phyloP scores from a whole-genome alignment of 2,113 vertebrate species.

The Haliaeetus leucogaster region DNA sequence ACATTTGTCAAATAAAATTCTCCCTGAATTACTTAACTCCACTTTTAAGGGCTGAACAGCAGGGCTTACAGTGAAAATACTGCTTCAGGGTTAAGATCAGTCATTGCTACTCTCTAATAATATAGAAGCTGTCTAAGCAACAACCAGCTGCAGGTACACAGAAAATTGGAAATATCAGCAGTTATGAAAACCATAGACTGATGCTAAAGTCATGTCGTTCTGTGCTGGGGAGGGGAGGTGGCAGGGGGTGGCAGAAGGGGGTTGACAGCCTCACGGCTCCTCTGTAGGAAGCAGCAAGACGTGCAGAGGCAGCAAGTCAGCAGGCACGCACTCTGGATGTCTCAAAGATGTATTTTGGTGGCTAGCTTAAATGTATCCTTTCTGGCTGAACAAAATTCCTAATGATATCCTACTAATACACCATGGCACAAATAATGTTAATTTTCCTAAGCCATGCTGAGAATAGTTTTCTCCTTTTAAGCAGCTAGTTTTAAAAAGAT shows the following conservation, averaged over 20 bases:
- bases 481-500: not conserved
- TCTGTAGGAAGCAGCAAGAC: not conserved
- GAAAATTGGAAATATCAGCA: not conserved
- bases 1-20: not conserved
- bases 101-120: not conserved
- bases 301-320: not conserved
- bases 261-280: not conserved
- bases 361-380: not conserved
- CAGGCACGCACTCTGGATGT: fast-evolving
- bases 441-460: not conserved
- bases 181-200: not conserved
- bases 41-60: not conserved
- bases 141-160: not conserved
- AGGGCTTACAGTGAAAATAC: not conserved
- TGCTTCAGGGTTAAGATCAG: not conserved
- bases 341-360: not conserved
- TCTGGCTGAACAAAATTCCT: not conserved
- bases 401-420: not conserved
- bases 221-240: not conserved
- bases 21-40: not conserved
- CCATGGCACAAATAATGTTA: not conserved
- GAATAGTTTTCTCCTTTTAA: not conserved
- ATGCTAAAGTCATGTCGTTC: not conserved
- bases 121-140: not conserved
- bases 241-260: not conserved